Conservation (phyloP, 2,113 vertebrate species). For the Turnix velox region DNA sequence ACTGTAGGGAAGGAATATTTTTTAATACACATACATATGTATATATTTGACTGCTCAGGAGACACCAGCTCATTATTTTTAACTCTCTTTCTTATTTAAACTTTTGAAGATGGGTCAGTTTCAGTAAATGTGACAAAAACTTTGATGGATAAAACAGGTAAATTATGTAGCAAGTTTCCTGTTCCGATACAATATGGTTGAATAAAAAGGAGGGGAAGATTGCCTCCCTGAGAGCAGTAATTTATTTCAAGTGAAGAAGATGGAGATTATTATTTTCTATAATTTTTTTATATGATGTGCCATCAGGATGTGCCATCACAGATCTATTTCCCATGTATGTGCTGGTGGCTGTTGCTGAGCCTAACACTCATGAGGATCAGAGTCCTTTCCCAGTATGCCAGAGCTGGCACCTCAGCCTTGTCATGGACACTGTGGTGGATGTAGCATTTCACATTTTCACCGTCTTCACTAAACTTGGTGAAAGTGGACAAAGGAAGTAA, state of each 20-base stretch:
- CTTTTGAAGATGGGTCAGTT: background rate
- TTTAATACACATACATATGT: background rate
- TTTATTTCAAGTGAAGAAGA: background rate
- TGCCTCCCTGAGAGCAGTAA: background rate
- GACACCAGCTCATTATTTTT: background rate
- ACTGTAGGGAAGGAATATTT: background rate
- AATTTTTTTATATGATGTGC: background rate
- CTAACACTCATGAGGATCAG: background rate
- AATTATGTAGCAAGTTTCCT: background rate
- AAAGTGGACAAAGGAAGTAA: background rate
- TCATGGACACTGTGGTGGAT: background rate
- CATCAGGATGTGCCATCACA: background rate
- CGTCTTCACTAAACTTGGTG: background rate
- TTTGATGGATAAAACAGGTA: background rate
- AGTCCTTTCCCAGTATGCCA: background rate
- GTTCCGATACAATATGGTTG: background rate
- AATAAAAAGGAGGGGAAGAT: background rate
- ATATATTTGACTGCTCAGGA: background rate
- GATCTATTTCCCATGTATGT: accelerated
- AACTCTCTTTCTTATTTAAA: background rate
- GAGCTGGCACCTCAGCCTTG: background rate
- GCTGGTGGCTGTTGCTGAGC: background rate
- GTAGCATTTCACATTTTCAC: background rate
- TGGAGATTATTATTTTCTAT: background rate
- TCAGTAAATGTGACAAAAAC: background rate